Conservation (phyloP, 2,888 invertebrate species). For the Pseudoips prasinana region DNA sequence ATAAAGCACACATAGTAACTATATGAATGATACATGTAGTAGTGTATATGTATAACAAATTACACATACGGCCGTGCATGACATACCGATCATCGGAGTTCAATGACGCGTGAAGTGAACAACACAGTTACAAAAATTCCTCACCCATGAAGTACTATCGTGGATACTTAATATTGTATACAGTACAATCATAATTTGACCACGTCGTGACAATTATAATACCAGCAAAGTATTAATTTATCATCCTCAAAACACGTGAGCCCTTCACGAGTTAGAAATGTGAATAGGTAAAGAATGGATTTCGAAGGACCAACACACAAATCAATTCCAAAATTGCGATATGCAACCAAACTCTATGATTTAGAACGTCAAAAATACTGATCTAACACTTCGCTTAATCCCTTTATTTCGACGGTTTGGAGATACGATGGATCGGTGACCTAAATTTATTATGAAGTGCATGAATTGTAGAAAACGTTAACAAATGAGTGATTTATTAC, state of each 20-base stretch:
- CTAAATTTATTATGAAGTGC: too few species aligned
- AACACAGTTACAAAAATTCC: slow-evolving; percentile 20
- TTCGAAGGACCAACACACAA: slow-evolving; percentile 56
- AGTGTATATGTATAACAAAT: slow-evolving; percentile 25
- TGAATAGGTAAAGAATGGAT: slow-evolving; percentile 60
- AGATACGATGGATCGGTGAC: slow-evolving; percentile 14
- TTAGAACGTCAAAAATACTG: slow-evolving; percentile 40
- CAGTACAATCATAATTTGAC: too few species aligned
- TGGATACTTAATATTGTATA: too few species aligned
- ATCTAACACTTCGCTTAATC: slow-evolving; percentile 42
- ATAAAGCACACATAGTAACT: slow-evolving; percentile 47
- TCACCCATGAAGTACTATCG: not conserved
- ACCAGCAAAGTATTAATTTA: too few species aligned
- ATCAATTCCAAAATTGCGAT: slow-evolving; percentile 53
- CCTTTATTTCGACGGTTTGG: slow-evolving; percentile 36
- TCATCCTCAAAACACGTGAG: too few species aligned
- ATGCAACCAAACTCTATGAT: slow-evolving; percentile 53
- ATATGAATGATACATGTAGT: slow-evolving; percentile 36
- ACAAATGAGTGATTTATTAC: too few species aligned
- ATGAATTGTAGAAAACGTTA: too few species aligned
- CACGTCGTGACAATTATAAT: too few species aligned
- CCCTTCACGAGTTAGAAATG: slow-evolving; percentile 14
- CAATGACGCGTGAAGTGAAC: slow-evolving; percentile 30
- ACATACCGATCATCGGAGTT: slow-evolving; percentile 25
- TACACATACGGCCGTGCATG: slow-evolving; percentile 56